Base-by-base conservation (phyloP, 2,797 vertebrate genomes). In the Scarus forsteni region DNA sequence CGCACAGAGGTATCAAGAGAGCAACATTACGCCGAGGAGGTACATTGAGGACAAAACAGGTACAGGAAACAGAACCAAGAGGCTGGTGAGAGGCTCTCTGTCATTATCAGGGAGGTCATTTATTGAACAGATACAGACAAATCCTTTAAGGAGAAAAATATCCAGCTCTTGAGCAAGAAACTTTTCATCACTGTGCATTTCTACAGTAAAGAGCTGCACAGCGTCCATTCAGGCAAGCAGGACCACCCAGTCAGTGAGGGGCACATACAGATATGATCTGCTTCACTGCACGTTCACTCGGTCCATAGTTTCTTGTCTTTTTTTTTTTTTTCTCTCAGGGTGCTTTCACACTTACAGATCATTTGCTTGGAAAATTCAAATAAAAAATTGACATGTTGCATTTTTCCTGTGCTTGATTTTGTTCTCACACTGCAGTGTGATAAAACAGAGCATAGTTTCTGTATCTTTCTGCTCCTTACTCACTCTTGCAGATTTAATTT, bases 1-100 rank as follows among this genome's bases (percentile, higher is more conserved):
- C 86, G 85, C 87, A 91, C 86, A 75, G 89, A 91, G 89, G 88
- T 92, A 91, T 92, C 80, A 76, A 89, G 88, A 93, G 92, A 90
- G 92, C 91, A 82, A 93, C 92, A 72, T 90, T 82, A 92, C 88
- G 86, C 87, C 70, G 83, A 89, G 84, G 85, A 87, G 83, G 84
- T 85, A 88, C 81, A 81, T 60, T 70, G 82, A 83, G 71, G 87
- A 92, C 85, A 84, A 83, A 50, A 83, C 83, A 72, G 71, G 75
- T 73, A 85, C 73, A 73, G 57, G 79, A 80, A 75, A 80, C 76
- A 64, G 51, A 79, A 80, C 80, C 83, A 73, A 81, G 76, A 81
- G 77, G 85, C 64, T 66, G 74, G 84, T 84, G 75, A 64, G 73
- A 72, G 77, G 80, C 73, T 88, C 83, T 78, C 75, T 89, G 75